These are phyloP conservation scores for Enteromius paludinosus DNA, from an alignment of 2,797 vertebrate genomes.

Conservation along the genomic window DNA sequence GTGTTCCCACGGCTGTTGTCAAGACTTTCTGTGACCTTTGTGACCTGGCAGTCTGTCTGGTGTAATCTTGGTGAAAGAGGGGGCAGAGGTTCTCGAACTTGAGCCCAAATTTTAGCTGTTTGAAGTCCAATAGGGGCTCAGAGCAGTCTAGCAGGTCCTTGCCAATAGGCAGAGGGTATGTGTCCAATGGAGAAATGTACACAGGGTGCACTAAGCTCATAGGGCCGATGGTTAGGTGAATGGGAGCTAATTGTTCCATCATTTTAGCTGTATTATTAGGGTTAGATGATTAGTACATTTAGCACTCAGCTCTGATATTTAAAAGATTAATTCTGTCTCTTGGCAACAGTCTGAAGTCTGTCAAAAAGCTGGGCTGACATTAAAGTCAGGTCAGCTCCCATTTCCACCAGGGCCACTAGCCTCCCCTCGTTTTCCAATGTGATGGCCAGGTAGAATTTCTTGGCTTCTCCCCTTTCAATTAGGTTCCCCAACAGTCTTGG, in stretches of 20 bases:
- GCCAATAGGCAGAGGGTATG: neutral
- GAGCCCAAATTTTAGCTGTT: constrained; percentile 1
- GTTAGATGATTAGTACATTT: no score
- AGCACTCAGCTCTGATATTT: neutral
- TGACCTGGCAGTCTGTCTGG: neutral
- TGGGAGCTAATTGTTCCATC: neutral
- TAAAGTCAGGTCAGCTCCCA: no score
- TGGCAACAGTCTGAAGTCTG: no score
- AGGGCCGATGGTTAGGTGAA: neutral
- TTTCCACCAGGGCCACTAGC: no score
- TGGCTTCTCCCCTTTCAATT: neutral
- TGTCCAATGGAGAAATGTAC: neutral
- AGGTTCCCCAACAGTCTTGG: constrained; percentile 2
- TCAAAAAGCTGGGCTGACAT: no score
- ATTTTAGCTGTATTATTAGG: constrained; percentile 2
- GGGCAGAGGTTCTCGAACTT: constrained; percentile 3
- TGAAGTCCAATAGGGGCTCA: neutral
- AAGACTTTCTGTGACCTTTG: neutral
- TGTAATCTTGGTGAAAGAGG: neutral
- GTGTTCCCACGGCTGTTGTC: no score
- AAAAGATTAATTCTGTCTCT: neutral
- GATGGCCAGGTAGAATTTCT: neutral
- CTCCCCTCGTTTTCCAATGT: neutral
- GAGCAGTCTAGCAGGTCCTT: constrained; percentile 9
- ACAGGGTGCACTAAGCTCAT: neutral